Base-by-base conservation (phyloP, 2,113 vertebrate species). In the Blennius ocellaris region DNA sequence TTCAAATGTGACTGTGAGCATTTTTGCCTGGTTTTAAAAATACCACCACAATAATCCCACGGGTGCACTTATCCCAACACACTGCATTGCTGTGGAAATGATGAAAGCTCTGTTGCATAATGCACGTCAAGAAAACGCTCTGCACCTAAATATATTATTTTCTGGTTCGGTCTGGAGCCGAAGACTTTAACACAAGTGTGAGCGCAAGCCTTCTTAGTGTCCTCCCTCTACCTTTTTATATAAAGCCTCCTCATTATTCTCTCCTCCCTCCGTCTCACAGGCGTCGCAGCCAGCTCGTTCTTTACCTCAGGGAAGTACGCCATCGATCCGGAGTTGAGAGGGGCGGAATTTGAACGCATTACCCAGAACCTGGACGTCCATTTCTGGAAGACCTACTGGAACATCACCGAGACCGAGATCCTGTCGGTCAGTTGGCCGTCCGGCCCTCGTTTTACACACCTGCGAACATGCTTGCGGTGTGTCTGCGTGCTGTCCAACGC, bases 331-430 rank as follows among this genome's bases (percentile, higher is more conserved):
- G 96, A 97, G 83, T 89, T 97, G 14, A 93, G 96, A 11, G 96
- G 96, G 38, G 69, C 90, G 0, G 96, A 96, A 85, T 97, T 94
- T 82, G 96, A 97, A 65, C 93, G 96, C 21, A 95, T 97, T 82
- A 96, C 93, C 14, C 96, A 97, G 83, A 97, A 97, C 87, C 86
- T 97, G 73, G 96, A 97, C 0, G 94, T 97, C 48, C 94, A 96
- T 70, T 97, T 97, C 85, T 97, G 96, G 96, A 97, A 97, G 85
- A 76, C 88, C 1, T 97, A 96, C 90, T 97, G 96, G 96, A 97
- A 97, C 69, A 91, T 97, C 72, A 97, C 96, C 0, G 96, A 97
- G 91, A 97, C 93, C 0, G 95, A 97, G 73, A 81, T 97, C 72
- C 83, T 97, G 5, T 95, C 96, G 30, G 96, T 97, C 78, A 85